phyloP scores from a whole-genome alignment of 1,140 invertebrate genomes.

The Drusus annulatus region DNA sequence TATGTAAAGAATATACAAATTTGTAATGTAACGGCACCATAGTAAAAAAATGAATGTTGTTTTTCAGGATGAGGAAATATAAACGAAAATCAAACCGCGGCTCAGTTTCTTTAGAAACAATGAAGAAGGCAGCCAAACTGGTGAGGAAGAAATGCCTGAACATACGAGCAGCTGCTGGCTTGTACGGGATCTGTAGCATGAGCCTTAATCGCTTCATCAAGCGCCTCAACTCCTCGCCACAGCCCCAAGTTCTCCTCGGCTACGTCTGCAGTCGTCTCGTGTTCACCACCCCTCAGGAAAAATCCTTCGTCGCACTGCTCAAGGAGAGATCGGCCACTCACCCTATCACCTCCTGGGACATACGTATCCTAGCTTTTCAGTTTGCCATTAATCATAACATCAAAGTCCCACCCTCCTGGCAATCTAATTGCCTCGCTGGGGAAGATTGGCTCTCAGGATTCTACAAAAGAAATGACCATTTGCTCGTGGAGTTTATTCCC shows the following conservation, averaged over 20 bases:
- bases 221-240: not conserved
- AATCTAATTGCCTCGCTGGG: not conserved
- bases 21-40: not conserved
- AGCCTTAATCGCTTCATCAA: slow-evolving; percentile 13
- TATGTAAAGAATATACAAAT: no score
- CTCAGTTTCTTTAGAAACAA: slow-evolving; percentile 17
- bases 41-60: not conserved
- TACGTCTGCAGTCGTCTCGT: not conserved
- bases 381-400: not conserved
- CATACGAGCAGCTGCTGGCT: not conserved
- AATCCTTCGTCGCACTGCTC: not conserved
- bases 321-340: not conserved
- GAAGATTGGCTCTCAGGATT: slow-evolving; percentile 31
- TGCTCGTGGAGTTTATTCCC: not conserved
- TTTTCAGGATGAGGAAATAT: slow-evolving; percentile 38
- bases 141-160: slow-evolving; percentile 10
- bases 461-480: slow-evolving; percentile 26
- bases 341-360: not conserved
- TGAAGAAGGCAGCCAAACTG: slow-evolving; percentile 20
- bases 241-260: not conserved
- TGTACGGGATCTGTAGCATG: slow-evolving; percentile 8
- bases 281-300: slow-evolving; percentile 4
- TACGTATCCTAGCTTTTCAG: slow-evolving; percentile 12
- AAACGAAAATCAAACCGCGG: slow-evolving; percentile 26
- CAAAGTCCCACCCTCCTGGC: slow-evolving; percentile 15